Base-by-base conservation (phyloP, 2,888 invertebrate species). In the Sthenelais limicola region DNA sequence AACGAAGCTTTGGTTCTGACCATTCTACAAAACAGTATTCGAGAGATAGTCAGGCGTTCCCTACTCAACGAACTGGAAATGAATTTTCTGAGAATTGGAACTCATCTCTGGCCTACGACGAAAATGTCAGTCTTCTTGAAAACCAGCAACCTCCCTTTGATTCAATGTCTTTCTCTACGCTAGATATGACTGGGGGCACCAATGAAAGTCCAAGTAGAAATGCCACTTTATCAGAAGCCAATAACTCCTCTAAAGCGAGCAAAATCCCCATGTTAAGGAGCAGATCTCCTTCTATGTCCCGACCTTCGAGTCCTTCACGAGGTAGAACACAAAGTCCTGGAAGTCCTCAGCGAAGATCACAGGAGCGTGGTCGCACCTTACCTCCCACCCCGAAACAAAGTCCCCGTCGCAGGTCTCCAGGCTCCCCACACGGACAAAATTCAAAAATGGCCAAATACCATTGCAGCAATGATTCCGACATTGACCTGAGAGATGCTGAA, bases 181-280 rank as follows among this genome's bases (percentile, higher is more conserved):
- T 70, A 12, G 70, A 70, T 26, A 54, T 67, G 49, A 51, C 72
- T 3, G 62, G 48, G 30, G 52, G 35, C 24, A 52, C 48, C 3
- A 38, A 51, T 28, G 68, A 58, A 24, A 30, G 35, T 18, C 18
- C 12, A 26, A 51, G 47, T 33, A 35, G 66, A 38, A 51, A 26
- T 43, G 35, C 62, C 9, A n/a, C 3, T n/a, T 24, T 66, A 32
- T 43, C 38, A 21, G 49, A 62, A 33, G 67, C 21, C n/a, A 30
- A 21, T 49, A 48, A 52, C 21, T 2, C 9, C 30, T 43, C 24
- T 33, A 52, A 32, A 15, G 24, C 7, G 5, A 38, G 47, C 9
- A 71, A 51, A 38, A 75, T 75, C 26, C 75, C 75, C 0, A 73
- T 75, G 71, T 33, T 75, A 15, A 35, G 75, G 0, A 38, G 48